Evolutionary conservation across 2,888 invertebrate species (phyloP).

Genomic region (Drosophila melanosoma): DNA sequence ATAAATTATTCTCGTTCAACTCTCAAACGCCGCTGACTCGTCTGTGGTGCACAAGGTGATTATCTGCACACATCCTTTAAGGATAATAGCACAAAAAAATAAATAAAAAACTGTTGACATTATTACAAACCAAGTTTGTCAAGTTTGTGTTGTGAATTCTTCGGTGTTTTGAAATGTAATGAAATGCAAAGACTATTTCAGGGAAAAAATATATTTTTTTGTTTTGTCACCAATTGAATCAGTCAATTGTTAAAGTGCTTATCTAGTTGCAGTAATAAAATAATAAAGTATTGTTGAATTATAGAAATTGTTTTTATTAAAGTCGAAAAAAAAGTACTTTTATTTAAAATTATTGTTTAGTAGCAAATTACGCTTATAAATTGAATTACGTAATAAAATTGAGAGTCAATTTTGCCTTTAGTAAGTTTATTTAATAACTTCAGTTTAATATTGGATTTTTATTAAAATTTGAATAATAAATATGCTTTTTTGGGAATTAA

Average conservation of each 20-base stretch:
- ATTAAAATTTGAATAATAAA: neutral
- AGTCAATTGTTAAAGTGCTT: neutral
- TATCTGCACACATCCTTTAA: constrained; percentile 45
- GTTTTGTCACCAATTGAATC: neutral
- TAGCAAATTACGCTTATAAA: neutral
- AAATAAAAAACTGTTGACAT: constrained; percentile 22
- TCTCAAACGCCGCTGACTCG: constrained; percentile 26
- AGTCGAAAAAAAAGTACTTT: neutral
- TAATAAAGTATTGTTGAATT: neutral
- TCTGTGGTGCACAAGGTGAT: constrained; percentile 51
- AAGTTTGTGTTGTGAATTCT: constrained; percentile 34
- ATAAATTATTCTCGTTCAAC: constrained; percentile 24
- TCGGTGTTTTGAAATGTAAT: neutral
- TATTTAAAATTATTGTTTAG: neutral
- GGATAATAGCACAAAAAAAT: constrained; percentile 21
- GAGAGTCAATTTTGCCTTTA: neutral
- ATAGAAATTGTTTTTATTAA: neutral
- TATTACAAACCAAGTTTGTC: neutral
- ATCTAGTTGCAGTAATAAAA: neutral
- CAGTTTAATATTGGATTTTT: neutral
- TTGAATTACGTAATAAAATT: neutral
- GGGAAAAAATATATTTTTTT: neutral
- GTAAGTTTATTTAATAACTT: neutral
- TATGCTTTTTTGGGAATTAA: neutral
- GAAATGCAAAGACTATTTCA: neutral